Conservation (phyloP, 1,140 invertebrate genomes). For the Zophobas morio region DNA sequence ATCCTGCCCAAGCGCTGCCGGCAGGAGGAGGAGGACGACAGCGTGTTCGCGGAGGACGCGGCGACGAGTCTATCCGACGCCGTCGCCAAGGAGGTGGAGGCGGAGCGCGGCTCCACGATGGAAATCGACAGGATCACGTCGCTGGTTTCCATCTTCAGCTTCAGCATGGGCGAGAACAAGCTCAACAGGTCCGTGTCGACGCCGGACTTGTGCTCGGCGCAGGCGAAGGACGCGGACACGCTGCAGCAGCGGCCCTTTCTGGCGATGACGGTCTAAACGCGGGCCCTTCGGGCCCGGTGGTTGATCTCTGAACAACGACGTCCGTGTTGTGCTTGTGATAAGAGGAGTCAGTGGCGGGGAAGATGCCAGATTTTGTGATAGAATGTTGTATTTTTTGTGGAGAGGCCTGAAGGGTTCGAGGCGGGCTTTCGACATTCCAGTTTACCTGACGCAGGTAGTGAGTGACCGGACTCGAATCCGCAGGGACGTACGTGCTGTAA, state of each 20-base stretch:
- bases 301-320: slow-evolving; percentile 51
- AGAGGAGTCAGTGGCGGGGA: neutral
- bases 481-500: slow-evolving; percentile 23
- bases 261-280: slow-evolving; percentile 69
- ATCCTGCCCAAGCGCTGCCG: slow-evolving; percentile 69
- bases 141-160: slow-evolving; percentile 73
- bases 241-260: slow-evolving; percentile 69
- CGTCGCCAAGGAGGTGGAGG: slow-evolving; percentile 63
- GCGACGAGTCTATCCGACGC: slow-evolving; percentile 63
- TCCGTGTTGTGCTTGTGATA: slow-evolving; percentile 43
- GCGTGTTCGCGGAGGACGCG: slow-evolving; percentile 66
- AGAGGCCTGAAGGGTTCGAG: slow-evolving; percentile 20
- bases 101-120: slow-evolving; percentile 66
- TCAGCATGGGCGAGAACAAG: slow-evolving; percentile 67
- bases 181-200: slow-evolving; percentile 69
- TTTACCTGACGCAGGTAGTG: slow-evolving; percentile 38
- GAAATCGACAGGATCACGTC: slow-evolving; percentile 73
- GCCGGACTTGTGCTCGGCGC: slow-evolving; percentile 70
- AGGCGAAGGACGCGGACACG: slow-evolving; percentile 69
- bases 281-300: slow-evolving; percentile 25
- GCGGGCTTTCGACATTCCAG: slow-evolving; percentile 23
- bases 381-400: slow-evolving; percentile 53
- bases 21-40: slow-evolving; percentile 62
- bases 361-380: slow-evolving; percentile 48
- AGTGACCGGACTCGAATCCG: slow-evolving; percentile 12